Percentiles rank a stretch among this genome's conserved stretches.
phyloP scores from a whole-genome alignment of 2,888 invertebrate genomes.

The Agriopis leucophaearia region DNA sequence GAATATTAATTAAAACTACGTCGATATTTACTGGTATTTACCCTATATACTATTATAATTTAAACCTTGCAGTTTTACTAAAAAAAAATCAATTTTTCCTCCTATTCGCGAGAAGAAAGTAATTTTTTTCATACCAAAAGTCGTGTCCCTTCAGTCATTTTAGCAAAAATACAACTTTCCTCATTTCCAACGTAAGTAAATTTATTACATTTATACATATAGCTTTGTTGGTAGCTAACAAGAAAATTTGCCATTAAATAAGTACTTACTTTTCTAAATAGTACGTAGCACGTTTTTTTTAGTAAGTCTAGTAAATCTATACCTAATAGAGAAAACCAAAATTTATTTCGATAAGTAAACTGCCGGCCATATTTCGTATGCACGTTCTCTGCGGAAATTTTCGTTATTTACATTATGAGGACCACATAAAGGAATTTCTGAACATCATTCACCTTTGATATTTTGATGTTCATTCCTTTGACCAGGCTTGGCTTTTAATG shows the following conservation, averaged over 20 bases:
- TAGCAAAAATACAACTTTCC: not conserved
- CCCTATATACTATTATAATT: not conserved
- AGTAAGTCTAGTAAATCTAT: too few species aligned
- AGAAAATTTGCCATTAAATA: too few species aligned
- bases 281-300: too few species aligned
- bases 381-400: conserved; percentile 3
- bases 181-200: not conserved
- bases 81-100: too few species aligned
- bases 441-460: conserved; percentile 30
- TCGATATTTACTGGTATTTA: conserved; percentile 9
- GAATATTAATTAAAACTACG: conserved; percentile 50
- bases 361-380: conserved; percentile 2
- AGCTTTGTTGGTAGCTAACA: too few species aligned
- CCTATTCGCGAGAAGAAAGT: too few species aligned
- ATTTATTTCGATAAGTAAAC: not conserved
- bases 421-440: conserved; percentile 26
- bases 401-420: not conserved
- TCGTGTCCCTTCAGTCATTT: too few species aligned
- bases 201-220: too few species aligned
- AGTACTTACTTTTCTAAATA: too few species aligned
- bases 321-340: too few species aligned
- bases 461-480: conserved; percentile 41
- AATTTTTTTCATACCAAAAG: too few species aligned
- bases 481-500: conserved; percentile 17
- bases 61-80: not conserved